Evolutionary conservation across 2,113 vertebrate genomes (phyloP).

Genomic region (Ammodytes dubius): DNA sequence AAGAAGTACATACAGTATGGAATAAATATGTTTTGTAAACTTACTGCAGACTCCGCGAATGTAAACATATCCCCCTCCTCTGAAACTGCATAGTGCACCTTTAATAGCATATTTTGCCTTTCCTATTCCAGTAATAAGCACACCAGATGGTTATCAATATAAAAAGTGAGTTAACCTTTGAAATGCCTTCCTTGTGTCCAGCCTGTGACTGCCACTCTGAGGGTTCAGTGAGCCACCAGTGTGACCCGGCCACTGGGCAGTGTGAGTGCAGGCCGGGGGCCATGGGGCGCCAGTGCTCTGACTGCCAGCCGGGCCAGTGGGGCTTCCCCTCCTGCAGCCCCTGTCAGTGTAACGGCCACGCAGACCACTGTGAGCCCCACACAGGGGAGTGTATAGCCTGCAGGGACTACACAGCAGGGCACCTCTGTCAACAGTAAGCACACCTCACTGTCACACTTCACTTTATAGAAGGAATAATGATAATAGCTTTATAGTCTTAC

Average conservation of each 20-base stretch:
- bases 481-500: too few species aligned
- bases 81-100: too few species aligned
- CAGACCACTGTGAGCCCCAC: constrained; percentile 82
- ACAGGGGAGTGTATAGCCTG: constrained; percentile 82
- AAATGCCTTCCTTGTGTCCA: constrained; percentile 48
- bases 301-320: constrained; percentile 82
- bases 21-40: too few species aligned
- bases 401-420: constrained; percentile 81
- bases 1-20: too few species aligned
- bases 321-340: constrained; percentile 86
- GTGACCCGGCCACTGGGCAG: constrained; percentile 85
- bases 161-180: not conserved
- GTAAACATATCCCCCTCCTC: too few species aligned
- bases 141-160: not conserved
- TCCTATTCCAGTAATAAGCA: too few species aligned
- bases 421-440: constrained; percentile 85
- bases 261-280: constrained; percentile 84
- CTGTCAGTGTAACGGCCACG: constrained; percentile 88
- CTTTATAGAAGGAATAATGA: not conserved
- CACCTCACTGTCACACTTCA: not conserved
- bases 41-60: too few species aligned
- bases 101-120: too few species aligned
- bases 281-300: constrained; percentile 84
- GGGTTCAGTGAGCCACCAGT: constrained; percentile 85
- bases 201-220: constrained; percentile 87